Evolutionary conservation across 2,797 vertebrate species (phyloP), one percentile per base, ranked within the genome.

Genomic region (Halcyon chelicuti): DNA sequence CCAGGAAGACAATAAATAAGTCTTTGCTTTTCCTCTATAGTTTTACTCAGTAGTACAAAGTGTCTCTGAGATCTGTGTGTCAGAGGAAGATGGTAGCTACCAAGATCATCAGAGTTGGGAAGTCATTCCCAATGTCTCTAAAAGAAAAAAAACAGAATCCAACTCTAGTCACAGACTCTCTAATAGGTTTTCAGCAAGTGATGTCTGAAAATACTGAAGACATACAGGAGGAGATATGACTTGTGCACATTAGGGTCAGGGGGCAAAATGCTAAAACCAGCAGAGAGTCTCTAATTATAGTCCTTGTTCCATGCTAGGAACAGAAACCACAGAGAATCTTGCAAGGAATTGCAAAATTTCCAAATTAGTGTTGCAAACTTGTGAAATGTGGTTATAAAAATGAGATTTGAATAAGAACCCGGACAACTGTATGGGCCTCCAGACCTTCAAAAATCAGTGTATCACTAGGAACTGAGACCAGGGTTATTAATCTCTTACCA

Each of bases 141-240:
- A 57, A 93, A 72, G 21, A 5, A 47, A 74, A 74, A 75, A 67
- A 3, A 3, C 8, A 58, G 12, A 60, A 51, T 26, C 9, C 21
- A 84, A 2, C 39, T 88, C 46, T 15, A 42, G 23, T 9, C 0
- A 2, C 58, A 75, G 81, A 54, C 5, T 72, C 52, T 26, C 12
- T 31, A 55, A 39, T 2, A 49, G 10, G 10, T 44, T 86, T 88
- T 49, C 76, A 77, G 26, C 18, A 66, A 61, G 37, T 72, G 14
- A 10, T 37, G 37, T 25, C 35, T 66, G 67, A 68, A 75, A 84
- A 73, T 61, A 26, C 23, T 46, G 8, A 87, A 61, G 29, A 39
- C 1, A 0, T 22, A 9, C 9, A 47, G 22, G 15, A 40, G 5
- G 8, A 13, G 4, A 2, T 42, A 51, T 42, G 25, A 57, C 26